phyloP scores from a whole-genome alignment of 2,113 vertebrate genomes.

The Poecilia latipinna region DNA sequence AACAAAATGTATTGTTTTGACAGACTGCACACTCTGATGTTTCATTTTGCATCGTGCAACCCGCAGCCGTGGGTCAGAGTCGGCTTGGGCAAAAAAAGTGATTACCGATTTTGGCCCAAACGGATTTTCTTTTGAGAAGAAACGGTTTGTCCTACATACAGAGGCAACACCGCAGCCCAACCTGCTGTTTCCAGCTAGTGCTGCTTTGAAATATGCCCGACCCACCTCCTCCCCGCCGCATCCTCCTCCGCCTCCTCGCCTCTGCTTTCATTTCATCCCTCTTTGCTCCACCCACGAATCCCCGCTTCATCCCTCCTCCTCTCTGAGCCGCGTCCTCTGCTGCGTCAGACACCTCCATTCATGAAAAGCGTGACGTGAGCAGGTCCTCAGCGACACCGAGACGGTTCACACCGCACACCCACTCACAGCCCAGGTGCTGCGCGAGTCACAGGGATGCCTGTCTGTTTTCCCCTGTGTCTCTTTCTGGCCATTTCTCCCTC shows the following conservation, averaged over 20 bases:
- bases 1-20: neutral
- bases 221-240: constrained; percentile 1
- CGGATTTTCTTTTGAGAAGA: constrained; percentile 64
- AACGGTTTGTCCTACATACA: constrained; percentile 70
- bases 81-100: constrained; percentile 30
- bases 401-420: constrained; percentile 63
- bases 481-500: constrained; percentile 14
- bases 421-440: constrained; percentile 71
- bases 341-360: constrained; percentile 82
- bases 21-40: neutral
- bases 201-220: constrained; percentile 58
- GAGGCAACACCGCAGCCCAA: constrained; percentile 67
- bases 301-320: constrained; percentile 9
- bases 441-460: constrained; percentile 62
- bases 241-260: neutral
- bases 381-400: constrained; percentile 57
- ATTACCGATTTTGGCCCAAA: constrained; percentile 54
- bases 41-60: neutral
- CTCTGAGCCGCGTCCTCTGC: constrained; percentile 62
- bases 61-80: constrained; percentile 18
- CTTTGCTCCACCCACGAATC: constrained; percentile 16
- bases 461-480: constrained; percentile 35
- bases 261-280: constrained; percentile 45
- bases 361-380: constrained; percentile 83
- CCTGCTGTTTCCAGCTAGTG: constrained; percentile 70